Conservation (phyloP, 2,888 invertebrate species). For the Luffia ferchaultella region DNA sequence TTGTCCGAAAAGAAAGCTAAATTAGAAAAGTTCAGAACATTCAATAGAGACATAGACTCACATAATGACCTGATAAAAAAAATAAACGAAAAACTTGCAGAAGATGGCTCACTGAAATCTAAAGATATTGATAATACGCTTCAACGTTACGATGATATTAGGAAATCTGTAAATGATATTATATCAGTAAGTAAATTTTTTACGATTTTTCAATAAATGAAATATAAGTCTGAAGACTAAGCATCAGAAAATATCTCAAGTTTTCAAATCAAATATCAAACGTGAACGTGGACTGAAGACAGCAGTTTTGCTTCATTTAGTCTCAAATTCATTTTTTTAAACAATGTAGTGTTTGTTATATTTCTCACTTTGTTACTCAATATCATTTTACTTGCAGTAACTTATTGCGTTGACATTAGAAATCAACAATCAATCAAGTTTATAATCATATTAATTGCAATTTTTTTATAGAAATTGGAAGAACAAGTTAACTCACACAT, state of each 20-base stretch:
- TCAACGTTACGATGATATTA: conserved; percentile 74
- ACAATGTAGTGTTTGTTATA: too few species aligned
- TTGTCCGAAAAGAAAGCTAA: conserved; percentile 90
- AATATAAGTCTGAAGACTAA: too few species aligned
- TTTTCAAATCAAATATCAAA: too few species aligned
- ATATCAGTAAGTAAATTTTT: conserved; percentile 60
- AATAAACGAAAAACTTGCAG: conserved; percentile 75
- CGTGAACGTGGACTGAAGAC: too few species aligned
- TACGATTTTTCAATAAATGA: not conserved
- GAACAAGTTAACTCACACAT: conserved; percentile 88
- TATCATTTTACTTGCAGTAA: too few species aligned
- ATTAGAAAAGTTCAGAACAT: conserved; percentile 85
- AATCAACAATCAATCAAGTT: too few species aligned
- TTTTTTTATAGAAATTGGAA: conserved; percentile 70
- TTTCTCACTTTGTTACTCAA: too few species aligned
- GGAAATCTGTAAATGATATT: conserved; percentile 70
- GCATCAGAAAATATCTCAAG: too few species aligned
- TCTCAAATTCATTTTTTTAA: too few species aligned
- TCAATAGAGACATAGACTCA: conserved; percentile 82
- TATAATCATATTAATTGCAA: too few species aligned
- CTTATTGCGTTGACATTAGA: too few species aligned
- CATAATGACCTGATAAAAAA: conserved; percentile 82
- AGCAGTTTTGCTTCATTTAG: too few species aligned
- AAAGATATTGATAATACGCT: conserved; percentile 76
- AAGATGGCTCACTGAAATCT: conserved; percentile 72